Base-by-base conservation (phyloP, 1,140 invertebrate species). In the Geopemphigus sp. region DNA sequence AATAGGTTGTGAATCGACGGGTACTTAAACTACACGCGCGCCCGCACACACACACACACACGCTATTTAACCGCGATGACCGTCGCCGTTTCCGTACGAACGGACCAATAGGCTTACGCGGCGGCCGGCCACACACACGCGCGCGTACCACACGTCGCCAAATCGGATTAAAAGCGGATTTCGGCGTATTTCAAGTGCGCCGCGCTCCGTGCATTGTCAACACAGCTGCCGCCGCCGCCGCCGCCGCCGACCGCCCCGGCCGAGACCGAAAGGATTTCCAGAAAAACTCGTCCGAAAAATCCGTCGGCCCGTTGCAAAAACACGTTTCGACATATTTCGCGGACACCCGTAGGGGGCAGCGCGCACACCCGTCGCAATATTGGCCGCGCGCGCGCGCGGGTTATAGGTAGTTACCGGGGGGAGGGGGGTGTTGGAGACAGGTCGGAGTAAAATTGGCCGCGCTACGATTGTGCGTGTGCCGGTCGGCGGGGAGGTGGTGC, bases 121-220 rank as follows among this genome's bases (percentile, higher is more conserved):
- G 57, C 22, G 17, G 22, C n/a, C 56, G n/a, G 11, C 17, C 32
- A 50, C 57, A 76, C n/a, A 61, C 32, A 26, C n/a, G 11, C 56
- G 17, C 29, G 24, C 24, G 24, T 12, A 61, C 12, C 3, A 54
- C 32, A 29, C 22, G 22, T 74, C 26, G 73, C 24, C 8, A 61
- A 61, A 63, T 63, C 39, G 54, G 74, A 78, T 78, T 78, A 78
- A 78, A 78, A 47, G 56, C 32, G 56, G 39, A 78, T 63, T 76
- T 47, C 24, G 57, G 24, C 15, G 47, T 78, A 50, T 78, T 63
- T 78, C 74, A 57, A 78, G 74, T 78, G 74, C 50, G n/a, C n/a
- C n/a, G n/a, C n/a, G n/a, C n/a, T n/a, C n/a, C 32, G 32, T 8
- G 32, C 74, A 78, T 78, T 78, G 74, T 78, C 73, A 76, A 76